Conservation (phyloP, 2,113 vertebrate genomes). For the Panthera tigris region DNA sequence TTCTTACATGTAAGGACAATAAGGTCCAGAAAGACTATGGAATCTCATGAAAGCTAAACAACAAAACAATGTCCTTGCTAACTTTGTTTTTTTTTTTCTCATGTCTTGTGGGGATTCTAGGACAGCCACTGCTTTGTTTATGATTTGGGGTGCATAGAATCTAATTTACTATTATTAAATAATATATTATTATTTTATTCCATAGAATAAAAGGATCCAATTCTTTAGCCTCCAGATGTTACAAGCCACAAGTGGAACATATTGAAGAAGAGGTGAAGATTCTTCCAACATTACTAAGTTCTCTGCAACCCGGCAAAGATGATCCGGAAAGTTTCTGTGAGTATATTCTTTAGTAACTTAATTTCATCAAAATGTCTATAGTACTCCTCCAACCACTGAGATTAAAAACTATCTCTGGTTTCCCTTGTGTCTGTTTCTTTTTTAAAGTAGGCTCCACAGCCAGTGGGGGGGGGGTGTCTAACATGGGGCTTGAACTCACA, state of each 20-base stretch:
- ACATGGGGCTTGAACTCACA: no score
- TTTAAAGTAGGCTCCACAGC: no score
- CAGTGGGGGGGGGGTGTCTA: no score
- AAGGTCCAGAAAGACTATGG: background rate
- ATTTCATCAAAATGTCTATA: background rate
- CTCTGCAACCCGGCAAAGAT: background rate
- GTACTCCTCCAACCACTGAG: background rate
- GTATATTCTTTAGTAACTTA: background rate
- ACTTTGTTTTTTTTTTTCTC: background rate
- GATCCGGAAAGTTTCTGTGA: background rate
- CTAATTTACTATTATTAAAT: no score
- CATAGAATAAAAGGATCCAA: background rate
- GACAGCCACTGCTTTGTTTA: background rate
- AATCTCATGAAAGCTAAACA: background rate
- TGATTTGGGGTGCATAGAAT: background rate
- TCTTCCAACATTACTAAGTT: background rate
- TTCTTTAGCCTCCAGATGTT: background rate
- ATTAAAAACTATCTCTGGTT: background rate
- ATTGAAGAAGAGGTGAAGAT: background rate
- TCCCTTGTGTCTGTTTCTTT: background rate
- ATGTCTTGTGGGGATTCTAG: no score
- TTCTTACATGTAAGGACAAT: background rate
- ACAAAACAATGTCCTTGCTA: no score
- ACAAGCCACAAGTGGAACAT: background rate
- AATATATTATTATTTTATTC: no score